A percentile compares a stretch with the other conserved stretches of the same genome.
These are phyloP conservation scores for Harmothoe impar DNA, from an alignment of 2,888 invertebrate species.

Conservation along the genomic window DNA sequence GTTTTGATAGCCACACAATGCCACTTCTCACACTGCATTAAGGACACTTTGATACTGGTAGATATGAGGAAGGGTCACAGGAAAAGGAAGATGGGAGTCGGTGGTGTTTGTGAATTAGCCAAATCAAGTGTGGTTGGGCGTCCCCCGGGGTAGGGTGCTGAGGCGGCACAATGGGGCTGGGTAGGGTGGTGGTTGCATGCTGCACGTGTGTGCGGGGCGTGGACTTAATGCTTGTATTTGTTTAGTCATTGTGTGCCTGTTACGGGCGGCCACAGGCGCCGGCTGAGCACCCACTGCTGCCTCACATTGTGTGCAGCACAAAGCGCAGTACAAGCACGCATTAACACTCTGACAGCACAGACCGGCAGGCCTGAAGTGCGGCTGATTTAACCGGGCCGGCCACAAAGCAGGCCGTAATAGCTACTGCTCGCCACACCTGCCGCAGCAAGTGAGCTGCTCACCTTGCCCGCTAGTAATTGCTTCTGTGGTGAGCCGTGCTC, in stretches of 20 bases:
- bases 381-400: constrained; percentile 4
- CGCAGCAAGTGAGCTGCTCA: constrained; percentile 14
- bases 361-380: not conserved
- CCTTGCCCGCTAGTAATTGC: not conserved
- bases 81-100: not conserved
- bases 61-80: no score
- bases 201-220: not conserved
- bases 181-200: not conserved
- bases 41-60: no score
- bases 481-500: no score
- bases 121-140: not conserved
- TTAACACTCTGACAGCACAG: not conserved
- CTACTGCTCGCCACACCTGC: constrained; percentile 49
- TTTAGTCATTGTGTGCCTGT: constrained; percentile 12
- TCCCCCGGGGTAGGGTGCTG: not conserved
- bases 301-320: not conserved
- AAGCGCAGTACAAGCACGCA: constrained; percentile 11
- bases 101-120: constrained; percentile 37
- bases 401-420: constrained; percentile 31
- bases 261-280: constrained; percentile 41
- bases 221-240: constrained; percentile 24
- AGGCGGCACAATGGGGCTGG: not conserved
- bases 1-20: no score
- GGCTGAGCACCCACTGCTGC: not conserved
- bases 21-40: no score